Percentiles rank a stretch among this genome's conserved stretches.
phyloP scores from a whole-genome alignment of 2,797 vertebrate species.

The Halcyon chelicuti region DNA sequence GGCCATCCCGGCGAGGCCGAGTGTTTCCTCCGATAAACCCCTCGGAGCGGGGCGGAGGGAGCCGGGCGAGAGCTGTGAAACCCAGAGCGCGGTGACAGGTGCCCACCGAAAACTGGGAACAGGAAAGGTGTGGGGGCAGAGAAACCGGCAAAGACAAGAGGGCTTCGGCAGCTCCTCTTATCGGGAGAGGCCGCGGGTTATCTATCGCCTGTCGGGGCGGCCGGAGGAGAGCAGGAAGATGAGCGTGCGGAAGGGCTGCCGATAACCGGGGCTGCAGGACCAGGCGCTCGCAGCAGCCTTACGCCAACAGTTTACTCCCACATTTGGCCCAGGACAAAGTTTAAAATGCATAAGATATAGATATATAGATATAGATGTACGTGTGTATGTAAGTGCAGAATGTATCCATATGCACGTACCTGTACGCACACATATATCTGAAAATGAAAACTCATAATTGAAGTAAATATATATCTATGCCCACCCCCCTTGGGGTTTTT shows the following conservation, averaged over 20 bases:
- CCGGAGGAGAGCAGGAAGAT: constrained; percentile 27
- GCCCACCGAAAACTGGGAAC: constrained; percentile 90
- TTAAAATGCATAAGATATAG: background rate
- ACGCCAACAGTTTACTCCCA: background rate
- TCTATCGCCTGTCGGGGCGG: constrained; percentile 73
- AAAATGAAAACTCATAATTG: background rate
- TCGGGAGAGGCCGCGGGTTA: constrained; percentile 76
- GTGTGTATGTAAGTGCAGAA: background rate
- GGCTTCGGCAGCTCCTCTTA: constrained; percentile 84
- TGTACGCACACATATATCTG: fast-evolving
- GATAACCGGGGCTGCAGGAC: constrained; percentile 20
- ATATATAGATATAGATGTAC: fast-evolving
- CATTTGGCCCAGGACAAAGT: background rate
- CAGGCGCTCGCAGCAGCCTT: background rate
- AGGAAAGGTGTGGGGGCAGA: constrained; percentile 86
- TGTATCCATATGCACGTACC: fast-evolving
- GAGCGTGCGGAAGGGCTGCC: constrained; percentile 24
- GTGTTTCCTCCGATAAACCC: constrained; percentile 99
- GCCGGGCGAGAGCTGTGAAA: constrained; percentile 76
- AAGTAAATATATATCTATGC: background rate
- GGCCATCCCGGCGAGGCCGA: constrained; percentile 94
- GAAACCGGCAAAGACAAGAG: constrained; percentile 58
- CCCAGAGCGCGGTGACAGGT: constrained; percentile 86
- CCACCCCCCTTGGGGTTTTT: fast-evolving
- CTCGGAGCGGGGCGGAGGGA: constrained; percentile 71